Evolutionary conservation across 2,888 invertebrate genomes (phyloP).

Genomic region (Oeneis ivallda): DNA sequence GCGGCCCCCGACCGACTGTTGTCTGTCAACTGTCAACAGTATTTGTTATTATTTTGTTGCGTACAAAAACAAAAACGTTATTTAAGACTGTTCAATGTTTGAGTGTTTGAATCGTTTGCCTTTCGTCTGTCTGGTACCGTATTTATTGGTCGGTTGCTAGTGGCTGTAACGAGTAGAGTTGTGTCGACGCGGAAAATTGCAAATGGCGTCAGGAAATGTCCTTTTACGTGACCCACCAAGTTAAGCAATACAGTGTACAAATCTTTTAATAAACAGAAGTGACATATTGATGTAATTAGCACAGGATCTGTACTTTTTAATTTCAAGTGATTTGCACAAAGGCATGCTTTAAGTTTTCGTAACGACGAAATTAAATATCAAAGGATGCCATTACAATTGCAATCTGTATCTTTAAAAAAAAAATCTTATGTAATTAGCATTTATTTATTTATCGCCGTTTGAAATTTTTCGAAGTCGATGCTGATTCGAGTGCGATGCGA

Average conservation of each 20-base stretch:
- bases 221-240: not conserved
- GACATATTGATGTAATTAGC: not conserved
- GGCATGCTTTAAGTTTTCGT: conserved; percentile 14
- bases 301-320: not conserved
- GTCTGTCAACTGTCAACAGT: conserved; percentile 47
- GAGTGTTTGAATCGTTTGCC: conserved; percentile 72
- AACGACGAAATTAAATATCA: conserved; percentile 19
- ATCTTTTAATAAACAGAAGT: not conserved
- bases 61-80: conserved; percentile 75
- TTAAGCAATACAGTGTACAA: not conserved
- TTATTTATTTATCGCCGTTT: not conserved
- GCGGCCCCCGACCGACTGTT: conserved; percentile 51
- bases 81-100: conserved; percentile 77
- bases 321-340: not conserved
- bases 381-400: conserved; percentile 5
- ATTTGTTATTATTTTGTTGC: conserved; percentile 69
- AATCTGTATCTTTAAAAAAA: not conserved
- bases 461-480: conserved; percentile 12
- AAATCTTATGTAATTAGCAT: not conserved
- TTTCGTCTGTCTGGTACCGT: conserved; percentile 55
- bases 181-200: conserved; percentile 45
- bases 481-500: conserved; percentile 57
- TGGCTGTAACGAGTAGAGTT: conserved; percentile 40
- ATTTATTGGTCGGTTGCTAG: conserved; percentile 62
- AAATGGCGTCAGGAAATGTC: not conserved